A percentile compares a stretch with the other conserved stretches of the same genome.
Conservation (phyloP, 2,113 vertebrate genomes). For the Arvicanthis niloticus region DNA sequence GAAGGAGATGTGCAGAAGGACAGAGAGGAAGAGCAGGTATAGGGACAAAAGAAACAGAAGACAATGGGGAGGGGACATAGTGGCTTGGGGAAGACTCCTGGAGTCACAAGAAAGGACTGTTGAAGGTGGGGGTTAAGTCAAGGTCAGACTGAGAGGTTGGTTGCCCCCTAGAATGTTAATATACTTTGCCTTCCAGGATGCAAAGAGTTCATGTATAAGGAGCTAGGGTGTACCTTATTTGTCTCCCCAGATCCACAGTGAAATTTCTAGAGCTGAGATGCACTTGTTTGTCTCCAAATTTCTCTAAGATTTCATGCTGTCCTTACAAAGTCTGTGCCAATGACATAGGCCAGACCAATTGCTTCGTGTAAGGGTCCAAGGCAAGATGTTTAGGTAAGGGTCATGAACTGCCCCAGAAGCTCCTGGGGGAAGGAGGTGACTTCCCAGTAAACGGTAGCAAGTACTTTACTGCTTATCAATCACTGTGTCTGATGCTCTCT, state of each 20-base stretch:
- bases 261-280: neutral
- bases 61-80: neutral
- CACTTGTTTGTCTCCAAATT: neutral
- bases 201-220: neutral
- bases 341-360: accelerated
- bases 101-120: neutral
- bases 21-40: neutral
- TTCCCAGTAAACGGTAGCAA: accelerated
- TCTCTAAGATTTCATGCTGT: neutral
- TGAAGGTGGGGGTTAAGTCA: neutral
- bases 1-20: no score
- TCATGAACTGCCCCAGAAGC: neutral
- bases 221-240: neutral
- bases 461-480: no score
- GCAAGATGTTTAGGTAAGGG: neutral
- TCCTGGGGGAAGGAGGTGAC: neutral
- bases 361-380: neutral
- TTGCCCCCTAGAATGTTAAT: neutral
- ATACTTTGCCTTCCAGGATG: neutral
- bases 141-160: accelerated
- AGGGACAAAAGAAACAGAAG: no score
- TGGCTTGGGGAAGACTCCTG: accelerated
- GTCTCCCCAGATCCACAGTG: neutral
- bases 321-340: neutral
- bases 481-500: neutral